Evolutionary conservation across 2,113 vertebrate genomes (phyloP).

Genomic region (Mormyrus lacerda): DNA sequence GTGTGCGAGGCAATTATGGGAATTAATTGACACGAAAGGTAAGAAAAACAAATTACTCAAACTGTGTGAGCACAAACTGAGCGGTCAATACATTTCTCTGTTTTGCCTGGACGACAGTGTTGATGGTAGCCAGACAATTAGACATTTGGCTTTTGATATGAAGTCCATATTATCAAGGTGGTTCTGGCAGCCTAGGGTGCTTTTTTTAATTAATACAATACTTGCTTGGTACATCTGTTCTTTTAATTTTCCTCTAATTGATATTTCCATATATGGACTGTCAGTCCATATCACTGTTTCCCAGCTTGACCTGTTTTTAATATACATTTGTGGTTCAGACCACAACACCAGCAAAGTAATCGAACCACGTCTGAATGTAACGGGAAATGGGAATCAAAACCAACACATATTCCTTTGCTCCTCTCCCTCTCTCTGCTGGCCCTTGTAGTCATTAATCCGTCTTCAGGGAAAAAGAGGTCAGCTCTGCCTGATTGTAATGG

Average conservation of each 20-base stretch:
- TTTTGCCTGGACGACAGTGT: neutral
- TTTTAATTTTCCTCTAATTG: neutral
- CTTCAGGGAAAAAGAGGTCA: conserved; percentile 1
- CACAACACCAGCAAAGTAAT: neutral
- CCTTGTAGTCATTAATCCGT: neutral
- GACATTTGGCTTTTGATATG: neutral
- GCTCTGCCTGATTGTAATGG: neutral
- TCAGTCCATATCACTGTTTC: neutral
- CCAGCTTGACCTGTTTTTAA: neutral
- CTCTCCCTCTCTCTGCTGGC: neutral
- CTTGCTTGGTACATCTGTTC: neutral
- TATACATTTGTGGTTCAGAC: neutral
- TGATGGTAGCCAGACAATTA: neutral
- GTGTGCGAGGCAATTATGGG: neutral
- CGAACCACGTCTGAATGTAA: neutral
- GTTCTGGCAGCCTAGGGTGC: neutral
- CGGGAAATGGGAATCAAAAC: neutral
- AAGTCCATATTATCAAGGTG: neutral
- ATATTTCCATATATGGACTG: neutral
- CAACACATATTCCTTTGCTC: neutral
- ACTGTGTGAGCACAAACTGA: neutral
- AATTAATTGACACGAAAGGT: conserved; percentile 2
- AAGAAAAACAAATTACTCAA: neutral
- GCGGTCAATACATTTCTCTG: neutral
- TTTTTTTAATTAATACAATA: neutral